Evolutionary conservation across 1,140 invertebrate species (phyloP).

Genomic region (Stegodyphus mimosarum): DNA sequence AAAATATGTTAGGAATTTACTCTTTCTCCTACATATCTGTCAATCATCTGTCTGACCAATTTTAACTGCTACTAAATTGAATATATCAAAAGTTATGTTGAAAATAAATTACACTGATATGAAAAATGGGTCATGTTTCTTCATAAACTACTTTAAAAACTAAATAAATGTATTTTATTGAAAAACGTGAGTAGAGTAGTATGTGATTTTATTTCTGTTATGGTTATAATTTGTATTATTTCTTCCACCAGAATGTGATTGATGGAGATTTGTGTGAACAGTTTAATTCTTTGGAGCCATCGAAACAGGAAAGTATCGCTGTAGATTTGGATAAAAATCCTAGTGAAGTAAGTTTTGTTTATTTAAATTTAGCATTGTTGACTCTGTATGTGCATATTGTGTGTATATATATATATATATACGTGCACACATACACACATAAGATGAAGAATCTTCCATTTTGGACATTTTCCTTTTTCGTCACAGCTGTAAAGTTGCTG

Average conservation of each 20-base stretch:
- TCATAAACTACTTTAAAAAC: too few relatives aligned
- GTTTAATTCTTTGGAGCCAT: slow-evolving; percentile 93
- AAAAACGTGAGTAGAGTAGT: too few relatives aligned
- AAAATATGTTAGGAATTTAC: too few relatives aligned
- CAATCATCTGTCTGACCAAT: too few relatives aligned
- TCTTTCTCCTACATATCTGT: too few relatives aligned
- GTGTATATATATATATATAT: background rate
- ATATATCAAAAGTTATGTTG: too few relatives aligned
- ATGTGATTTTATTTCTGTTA: too few relatives aligned
- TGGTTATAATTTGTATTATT: too few relatives aligned
- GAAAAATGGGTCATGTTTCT: too few relatives aligned
- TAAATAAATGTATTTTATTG: too few relatives aligned
- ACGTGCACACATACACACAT: background rate
- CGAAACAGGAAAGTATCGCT: slow-evolving; percentile 95
- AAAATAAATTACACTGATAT: too few relatives aligned
- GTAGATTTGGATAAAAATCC: slow-evolving; percentile 93
- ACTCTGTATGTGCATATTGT: background rate
- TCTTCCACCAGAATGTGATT: slow-evolving; percentile 75
- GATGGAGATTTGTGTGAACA: slow-evolving; percentile 99
- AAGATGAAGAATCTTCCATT: background rate
- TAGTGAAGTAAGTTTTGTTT: slow-evolving; percentile 79
- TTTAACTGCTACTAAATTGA: too few relatives aligned
- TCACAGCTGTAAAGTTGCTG: background rate
- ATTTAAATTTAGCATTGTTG: background rate
- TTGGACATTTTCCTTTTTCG: background rate